Evolutionary conservation across 2,888 invertebrate genomes (phyloP), one percentile per base, ranked within the genome.

Genomic region (Willowsia nigromaculata): DNA sequence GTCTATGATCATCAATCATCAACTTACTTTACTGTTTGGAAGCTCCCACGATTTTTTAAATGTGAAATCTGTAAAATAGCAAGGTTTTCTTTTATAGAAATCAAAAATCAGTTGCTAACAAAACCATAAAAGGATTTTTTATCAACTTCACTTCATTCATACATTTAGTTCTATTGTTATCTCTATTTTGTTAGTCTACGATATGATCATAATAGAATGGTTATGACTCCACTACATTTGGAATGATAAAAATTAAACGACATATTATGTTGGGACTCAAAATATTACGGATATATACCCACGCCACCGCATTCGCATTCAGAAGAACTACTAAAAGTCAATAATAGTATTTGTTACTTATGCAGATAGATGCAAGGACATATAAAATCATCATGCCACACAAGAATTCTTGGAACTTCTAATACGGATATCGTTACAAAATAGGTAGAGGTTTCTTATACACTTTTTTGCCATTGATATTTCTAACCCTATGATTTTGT

Each of bases 111-210:
- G n/a, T n/a, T n/a, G n/a, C n/a, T 33, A 62, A 30, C 30, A 30
- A 62, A 15, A 0, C 62, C 62, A 62, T 62, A 62, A 62, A 62
- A 62, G 2, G 30, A 13, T 18, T 27, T 59, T 59, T 62, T 62
- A 62, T 62, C n/a, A 33, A 30, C 62, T 62, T 62, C 33, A 62
- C 62, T n/a, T 62, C 62, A 62, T 62, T 62, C 30, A n/a, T n/a
- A n/a, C n/a, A n/a, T n/a, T n/a, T n/a, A n/a, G n/a, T n/a, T n/a
- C n/a, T n/a, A n/a, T n/a, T n/a, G n/a, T n/a, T n/a, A n/a, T n/a
- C n/a, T n/a, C n/a, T n/a, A n/a, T 62, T 62, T 22, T 30, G 62
- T 33, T 62, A n/a, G n/a, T n/a, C 33, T 62, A 62, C 15, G 62
- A 62, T 62, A 59, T 11, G 59, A 27, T 3, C 27, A 13, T 53